Evolutionary conservation across 1,140 invertebrate species (phyloP).

Genomic region (Glossosoma conforme): DNA sequence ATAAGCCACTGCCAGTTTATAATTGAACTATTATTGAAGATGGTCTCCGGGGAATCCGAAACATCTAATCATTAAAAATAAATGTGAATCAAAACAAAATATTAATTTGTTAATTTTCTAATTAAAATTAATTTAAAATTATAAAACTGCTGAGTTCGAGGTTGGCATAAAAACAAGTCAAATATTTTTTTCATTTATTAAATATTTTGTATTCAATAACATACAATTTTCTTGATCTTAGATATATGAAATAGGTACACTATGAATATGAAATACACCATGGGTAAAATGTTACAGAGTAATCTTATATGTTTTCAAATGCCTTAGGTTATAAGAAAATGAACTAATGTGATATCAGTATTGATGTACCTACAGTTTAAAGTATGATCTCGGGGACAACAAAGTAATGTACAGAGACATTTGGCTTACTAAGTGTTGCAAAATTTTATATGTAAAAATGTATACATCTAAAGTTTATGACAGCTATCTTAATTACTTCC

Average conservation of each 20-base stretch:
- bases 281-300: conserved; percentile 27
- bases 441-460: conserved; percentile 16
- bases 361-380: too few species aligned
- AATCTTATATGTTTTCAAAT: conserved; percentile 16
- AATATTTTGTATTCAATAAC: conserved; percentile 32
- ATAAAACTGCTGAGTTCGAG: background rate
- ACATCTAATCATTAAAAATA: too few species aligned
- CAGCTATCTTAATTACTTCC: too few species aligned
- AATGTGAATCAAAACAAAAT: too few species aligned
- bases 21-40: too few species aligned
- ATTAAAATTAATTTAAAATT: too few species aligned
- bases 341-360: conserved; percentile 8
- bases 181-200: conserved; percentile 29
- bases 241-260: conserved; percentile 31
- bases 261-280: conserved; percentile 31
- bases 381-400: background rate
- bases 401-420: background rate
- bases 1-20: too few species aligned
- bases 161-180: conserved; percentile 8
- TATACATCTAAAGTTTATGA: conserved; percentile 30
- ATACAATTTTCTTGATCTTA: conserved; percentile 32
- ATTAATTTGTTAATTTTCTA: too few species aligned
- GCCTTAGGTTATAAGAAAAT: conserved; percentile 3
- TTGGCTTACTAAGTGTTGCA: conserved; percentile 2
- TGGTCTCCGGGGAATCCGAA: too few species aligned